Base-by-base conservation (phyloP, 2,797 vertebrate species). In the Chelidonichthys spinosus region DNA sequence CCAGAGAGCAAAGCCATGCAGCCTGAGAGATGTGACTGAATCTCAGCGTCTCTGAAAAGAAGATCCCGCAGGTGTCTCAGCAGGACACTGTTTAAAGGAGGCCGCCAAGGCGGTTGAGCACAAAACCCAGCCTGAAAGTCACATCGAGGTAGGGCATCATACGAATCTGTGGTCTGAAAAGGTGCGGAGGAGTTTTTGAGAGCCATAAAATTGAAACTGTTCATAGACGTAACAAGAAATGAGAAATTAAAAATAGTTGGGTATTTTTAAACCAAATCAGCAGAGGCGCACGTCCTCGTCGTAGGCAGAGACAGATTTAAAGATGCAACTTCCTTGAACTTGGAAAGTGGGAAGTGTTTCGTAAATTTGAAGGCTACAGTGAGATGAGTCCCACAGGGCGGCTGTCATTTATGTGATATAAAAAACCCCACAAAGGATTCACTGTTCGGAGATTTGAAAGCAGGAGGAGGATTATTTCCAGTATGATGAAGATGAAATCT, bases 1-100 rank as follows among this genome's bases (percentile, higher is more conserved):
- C 83, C 2, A 9, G 85, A 83, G 84, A 90, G 81, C 46, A 17
- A 25, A 72, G 74, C 85, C 79, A 69, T 53, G 77, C 25, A 86
- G 85, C 79, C 83, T 64, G 74, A 55, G 78, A 86, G 80, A 82
- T 13, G 17, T 15, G 39, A 53, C 81, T 86, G 87, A 85, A 88
- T 87, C 88, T 86, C 79, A 82, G 79, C 71, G 44, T 72, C 76
- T 78, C 64, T 72, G 79, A 89, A 83, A 84, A 69, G 70, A 79
- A 75, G 76, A 60, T 66, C 85, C 81, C 15, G 44, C 78, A 61
- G 87, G 79, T 85, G 63, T 85, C 81, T 86, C 84, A 83, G 79
- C 73, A 72, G 86, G 89, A 83, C 64, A 46, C 73, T 63, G 78
- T 83, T 85, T 71, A 74, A 87, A 87, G 75, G 69, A 64, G 67